A percentile compares a stretch with the other conserved stretches of the same genome.
These are phyloP conservation scores for Phymatocera aterrima DNA, from an alignment of 2,888 invertebrate genomes.

Conservation along the genomic window DNA sequence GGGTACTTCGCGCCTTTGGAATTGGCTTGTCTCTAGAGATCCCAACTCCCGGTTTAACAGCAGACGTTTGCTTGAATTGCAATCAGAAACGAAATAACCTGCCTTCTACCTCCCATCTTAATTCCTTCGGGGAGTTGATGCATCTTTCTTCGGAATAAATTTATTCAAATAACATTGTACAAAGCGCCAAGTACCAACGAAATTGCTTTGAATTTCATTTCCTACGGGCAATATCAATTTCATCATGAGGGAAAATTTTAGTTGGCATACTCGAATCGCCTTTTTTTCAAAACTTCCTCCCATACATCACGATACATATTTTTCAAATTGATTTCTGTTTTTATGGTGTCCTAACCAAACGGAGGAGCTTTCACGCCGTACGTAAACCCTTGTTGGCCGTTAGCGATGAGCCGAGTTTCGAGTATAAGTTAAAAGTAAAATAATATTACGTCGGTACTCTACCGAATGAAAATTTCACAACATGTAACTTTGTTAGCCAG, in stretches of 20 bases:
- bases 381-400: neutral
- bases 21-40: slow-evolving; percentile 28
- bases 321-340: neutral
- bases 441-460: neutral
- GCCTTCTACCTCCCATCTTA: neutral
- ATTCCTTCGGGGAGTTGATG: neutral
- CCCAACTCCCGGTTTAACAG: neutral
- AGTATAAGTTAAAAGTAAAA: neutral
- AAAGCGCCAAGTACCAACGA: too few relatives aligned
- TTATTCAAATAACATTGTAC: neutral
- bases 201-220: neutral
- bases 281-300: neutral
- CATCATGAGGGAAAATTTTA: neutral
- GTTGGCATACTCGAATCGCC: neutral
- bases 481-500: neutral
- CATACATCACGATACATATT: neutral
- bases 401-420: slow-evolving; percentile 16
- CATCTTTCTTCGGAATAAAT: neutral
- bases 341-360: slow-evolving; percentile 8
- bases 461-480: neutral
- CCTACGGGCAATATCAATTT: too few relatives aligned
- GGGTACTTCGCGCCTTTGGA: slow-evolving; percentile 28
- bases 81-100: slow-evolving; percentile 18
- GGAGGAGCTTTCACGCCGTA: neutral
- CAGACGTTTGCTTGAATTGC: slow-evolving; percentile 17